phyloP scores from a whole-genome alignment of 2,888 invertebrate species.

The Brachyptera putata region DNA sequence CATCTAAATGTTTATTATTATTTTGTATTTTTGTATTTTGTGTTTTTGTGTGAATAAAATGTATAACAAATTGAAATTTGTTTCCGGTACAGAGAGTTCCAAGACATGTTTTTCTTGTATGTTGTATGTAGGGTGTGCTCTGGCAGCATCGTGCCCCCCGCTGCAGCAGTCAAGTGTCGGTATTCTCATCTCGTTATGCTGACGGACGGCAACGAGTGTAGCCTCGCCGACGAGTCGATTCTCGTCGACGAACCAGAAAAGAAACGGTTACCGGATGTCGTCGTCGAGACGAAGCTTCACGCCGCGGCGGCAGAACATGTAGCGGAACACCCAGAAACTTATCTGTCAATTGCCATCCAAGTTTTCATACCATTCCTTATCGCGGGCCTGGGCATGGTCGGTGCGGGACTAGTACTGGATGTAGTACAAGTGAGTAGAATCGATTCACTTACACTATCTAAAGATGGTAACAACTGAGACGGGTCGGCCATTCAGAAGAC shows the following conservation, averaged over 20 bases:
- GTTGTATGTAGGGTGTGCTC: constrained; percentile 29
- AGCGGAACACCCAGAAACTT: constrained; percentile 48
- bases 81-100: too few relatives aligned
- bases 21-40: too few relatives aligned
- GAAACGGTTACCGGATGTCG: constrained; percentile 52
- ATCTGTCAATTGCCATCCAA: constrained; percentile 63
- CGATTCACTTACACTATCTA: neutral
- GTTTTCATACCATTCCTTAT: constrained; percentile 81
- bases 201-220: constrained; percentile 21
- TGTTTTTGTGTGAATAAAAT: too few relatives aligned
- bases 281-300: constrained; percentile 50
- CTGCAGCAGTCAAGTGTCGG: constrained; percentile 25
- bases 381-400: constrained; percentile 88
- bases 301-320: constrained; percentile 41
- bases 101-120: too few relatives aligned
- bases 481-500: too few relatives aligned
- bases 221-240: constrained; percentile 26
- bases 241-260: constrained; percentile 44
- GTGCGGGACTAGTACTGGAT: constrained; percentile 80
- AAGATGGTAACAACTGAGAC: too few relatives aligned
- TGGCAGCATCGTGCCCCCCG: constrained; percentile 17
- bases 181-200: constrained; percentile 29
- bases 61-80: too few relatives aligned
- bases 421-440: constrained; percentile 70
- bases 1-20: too few relatives aligned